Evolutionary conservation across 2,888 invertebrate genomes (phyloP).

Genomic region (Pocota personata): DNA sequence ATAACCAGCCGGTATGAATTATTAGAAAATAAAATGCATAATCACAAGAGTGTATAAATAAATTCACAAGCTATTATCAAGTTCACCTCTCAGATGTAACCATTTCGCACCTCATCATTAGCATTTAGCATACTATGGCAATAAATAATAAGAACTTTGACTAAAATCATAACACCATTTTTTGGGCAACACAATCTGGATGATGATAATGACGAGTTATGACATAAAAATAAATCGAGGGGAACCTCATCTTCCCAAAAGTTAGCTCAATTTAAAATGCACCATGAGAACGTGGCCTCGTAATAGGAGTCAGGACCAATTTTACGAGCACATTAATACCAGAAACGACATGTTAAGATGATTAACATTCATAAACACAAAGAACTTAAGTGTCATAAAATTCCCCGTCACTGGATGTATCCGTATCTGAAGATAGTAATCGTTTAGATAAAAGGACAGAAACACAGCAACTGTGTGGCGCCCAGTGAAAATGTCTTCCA

Average conservation of each 20-base stretch:
- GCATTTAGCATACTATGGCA: conserved; percentile 45
- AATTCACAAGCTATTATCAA: conserved; percentile 13
- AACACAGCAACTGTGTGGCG: not conserved
- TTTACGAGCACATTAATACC: conserved; percentile 68
- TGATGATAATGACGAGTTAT: conserved; percentile 57
- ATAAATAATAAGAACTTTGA: conserved; percentile 52
- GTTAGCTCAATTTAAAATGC: conserved; percentile 31
- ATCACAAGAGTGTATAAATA: not conserved
- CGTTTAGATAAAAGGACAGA: conserved; percentile 43
- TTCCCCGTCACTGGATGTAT: conserved; percentile 15
- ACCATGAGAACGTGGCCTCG: conserved; percentile 27
- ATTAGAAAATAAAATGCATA: conserved; percentile 15
- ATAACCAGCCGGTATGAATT: conserved; percentile 25
- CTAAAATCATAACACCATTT: conserved; percentile 18
- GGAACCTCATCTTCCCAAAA: conserved; percentile 1
- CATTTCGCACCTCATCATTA: conserved; percentile 60
- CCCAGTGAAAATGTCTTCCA: not conserved
- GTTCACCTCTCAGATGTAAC: not conserved
- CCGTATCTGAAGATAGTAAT: conserved; percentile 39
- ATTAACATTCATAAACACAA: conserved; percentile 70
- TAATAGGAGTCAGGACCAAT: conserved; percentile 32
- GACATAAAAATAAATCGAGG: conserved; percentile 32
- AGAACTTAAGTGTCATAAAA: conserved; percentile 68
- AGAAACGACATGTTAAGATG: conserved; percentile 67
- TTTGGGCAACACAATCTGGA: not conserved